Evolutionary conservation across 2,113 vertebrate genomes (phyloP).

Genomic region (Gnathonemus longibarbis): DNA sequence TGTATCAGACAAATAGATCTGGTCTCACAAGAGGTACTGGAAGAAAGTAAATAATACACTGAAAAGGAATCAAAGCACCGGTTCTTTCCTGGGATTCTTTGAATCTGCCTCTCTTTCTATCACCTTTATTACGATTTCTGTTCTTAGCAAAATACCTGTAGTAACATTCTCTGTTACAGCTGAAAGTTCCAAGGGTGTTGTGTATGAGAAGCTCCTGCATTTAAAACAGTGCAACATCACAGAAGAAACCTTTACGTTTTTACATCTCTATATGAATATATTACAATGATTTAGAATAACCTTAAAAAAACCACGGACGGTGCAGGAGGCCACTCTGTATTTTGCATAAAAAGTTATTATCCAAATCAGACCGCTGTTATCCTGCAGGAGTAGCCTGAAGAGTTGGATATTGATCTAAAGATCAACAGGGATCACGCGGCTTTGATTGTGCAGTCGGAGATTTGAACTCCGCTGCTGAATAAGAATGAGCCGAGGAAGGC

Average conservation of each 20-base stretch:
- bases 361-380: neutral
- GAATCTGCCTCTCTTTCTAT: neutral
- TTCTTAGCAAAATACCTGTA: neutral
- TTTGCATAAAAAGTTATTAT: conserved; percentile 1
- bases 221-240: neutral
- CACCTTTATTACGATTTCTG: neutral
- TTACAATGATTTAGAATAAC: neutral
- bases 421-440: neutral
- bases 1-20: neutral
- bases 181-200: neutral
- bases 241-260: neutral
- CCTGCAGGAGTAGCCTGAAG: neutral
- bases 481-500: neutral
- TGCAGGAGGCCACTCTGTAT: neutral
- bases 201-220: neutral
- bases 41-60: neutral
- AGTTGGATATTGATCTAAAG: neutral
- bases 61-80: neutral
- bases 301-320: neutral
- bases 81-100: neutral
- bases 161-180: neutral
- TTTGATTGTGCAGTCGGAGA: neutral
- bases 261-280: neutral
- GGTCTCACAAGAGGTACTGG: neutral
- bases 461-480: neutral